Conservation (phyloP, 2,888 invertebrate genomes). For the Campoplex capitator region DNA sequence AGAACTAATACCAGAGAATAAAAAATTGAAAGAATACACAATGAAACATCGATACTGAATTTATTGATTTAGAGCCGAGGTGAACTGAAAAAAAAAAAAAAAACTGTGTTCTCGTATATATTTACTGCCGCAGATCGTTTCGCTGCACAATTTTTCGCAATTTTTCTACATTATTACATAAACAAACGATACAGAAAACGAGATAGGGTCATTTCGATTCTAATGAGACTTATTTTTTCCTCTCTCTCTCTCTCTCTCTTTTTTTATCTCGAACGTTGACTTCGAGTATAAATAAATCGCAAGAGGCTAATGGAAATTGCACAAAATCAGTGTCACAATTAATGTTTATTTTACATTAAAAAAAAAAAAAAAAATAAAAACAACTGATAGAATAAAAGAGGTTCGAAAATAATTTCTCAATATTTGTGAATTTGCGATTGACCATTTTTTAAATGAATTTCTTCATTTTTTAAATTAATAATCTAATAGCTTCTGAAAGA, state of each 20-base stretch:
- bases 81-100: background rate
- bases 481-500: background rate
- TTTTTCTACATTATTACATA: constrained; percentile 20
- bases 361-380: background rate
- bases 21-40: constrained; percentile 4
- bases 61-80: constrained; percentile 16
- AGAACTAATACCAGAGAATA: background rate
- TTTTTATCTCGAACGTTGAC: constrained; percentile 5
- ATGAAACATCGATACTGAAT: background rate
- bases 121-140: background rate
- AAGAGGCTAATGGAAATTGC: background rate
- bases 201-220: constrained; percentile 12
- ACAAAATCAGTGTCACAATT: background rate
- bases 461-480: background rate
- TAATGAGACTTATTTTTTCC: constrained; percentile 24
- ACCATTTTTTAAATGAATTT: background rate
- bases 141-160: constrained; percentile 36
- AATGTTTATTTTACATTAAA: background rate
- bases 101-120: constrained; percentile 4
- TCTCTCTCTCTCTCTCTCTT: background rate
- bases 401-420: background rate
- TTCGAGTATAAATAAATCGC: background rate
- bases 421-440: background rate
- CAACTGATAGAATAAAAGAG: background rate
- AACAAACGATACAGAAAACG: constrained; percentile 28